phyloP scores from a whole-genome alignment of 2,888 invertebrate species.

The Stenchaetothrips biformis region DNA sequence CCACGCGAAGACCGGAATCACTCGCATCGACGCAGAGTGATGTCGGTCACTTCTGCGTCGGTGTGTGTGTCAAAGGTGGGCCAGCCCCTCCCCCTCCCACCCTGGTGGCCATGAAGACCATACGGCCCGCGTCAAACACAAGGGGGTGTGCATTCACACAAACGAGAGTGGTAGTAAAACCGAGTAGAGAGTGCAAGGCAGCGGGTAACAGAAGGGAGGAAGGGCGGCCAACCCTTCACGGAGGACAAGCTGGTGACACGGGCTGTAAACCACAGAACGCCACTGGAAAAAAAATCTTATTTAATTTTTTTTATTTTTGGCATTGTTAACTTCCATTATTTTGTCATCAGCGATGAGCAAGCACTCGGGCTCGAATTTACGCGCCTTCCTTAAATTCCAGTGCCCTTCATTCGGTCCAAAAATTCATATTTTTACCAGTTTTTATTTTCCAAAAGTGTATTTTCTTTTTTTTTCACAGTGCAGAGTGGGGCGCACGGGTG shows the following conservation, averaged over 20 bases:
- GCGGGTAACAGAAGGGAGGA: background rate
- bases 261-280: background rate
- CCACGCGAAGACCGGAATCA: too few relatives aligned
- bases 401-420: too few relatives aligned
- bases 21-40: too few relatives aligned
- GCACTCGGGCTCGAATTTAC: too few relatives aligned
- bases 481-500: background rate
- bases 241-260: slow-evolving; percentile 23
- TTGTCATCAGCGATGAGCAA: too few relatives aligned
- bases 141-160: background rate
- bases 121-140: slow-evolving; percentile 6
- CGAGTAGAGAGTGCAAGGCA: background rate
- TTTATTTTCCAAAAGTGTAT: background rate
- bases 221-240: background rate
- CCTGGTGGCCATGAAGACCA: background rate
- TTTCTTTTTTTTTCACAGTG: background rate
- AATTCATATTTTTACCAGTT: too few relatives aligned
- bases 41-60: too few relatives aligned
- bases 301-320: background rate
- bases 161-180: background rate
- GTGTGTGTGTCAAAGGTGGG: too few relatives aligned
- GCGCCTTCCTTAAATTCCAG: too few relatives aligned
- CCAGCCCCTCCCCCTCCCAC: too few relatives aligned
- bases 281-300: background rate
- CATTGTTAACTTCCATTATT: background rate